Evolutionary conservation across 2,113 vertebrate genomes (phyloP).

Genomic region (Bubo scandiacus): DNA sequence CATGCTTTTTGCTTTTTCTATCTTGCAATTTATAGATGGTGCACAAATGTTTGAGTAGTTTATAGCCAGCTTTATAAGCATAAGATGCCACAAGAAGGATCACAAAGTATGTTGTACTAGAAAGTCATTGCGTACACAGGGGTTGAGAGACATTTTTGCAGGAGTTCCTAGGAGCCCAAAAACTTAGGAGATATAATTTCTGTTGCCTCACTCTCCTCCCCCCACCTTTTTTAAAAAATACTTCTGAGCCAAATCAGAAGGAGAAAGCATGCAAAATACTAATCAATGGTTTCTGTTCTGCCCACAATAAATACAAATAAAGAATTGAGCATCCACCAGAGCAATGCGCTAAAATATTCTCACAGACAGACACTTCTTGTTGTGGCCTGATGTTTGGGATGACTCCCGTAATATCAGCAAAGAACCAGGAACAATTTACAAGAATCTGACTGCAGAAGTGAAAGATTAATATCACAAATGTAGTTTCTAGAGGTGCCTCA

Average conservation of each 20-base stretch:
- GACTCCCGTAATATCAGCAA: neutral
- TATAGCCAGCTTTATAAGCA: neutral
- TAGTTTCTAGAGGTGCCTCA: neutral
- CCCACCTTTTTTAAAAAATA: neutral
- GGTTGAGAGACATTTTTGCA: neutral
- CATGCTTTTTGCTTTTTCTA: neutral
- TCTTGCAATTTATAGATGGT: neutral
- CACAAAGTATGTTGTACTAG: neutral
- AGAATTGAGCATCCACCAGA: neutral
- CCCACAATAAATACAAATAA: neutral
- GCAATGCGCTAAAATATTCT: neutral
- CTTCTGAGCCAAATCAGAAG: neutral
- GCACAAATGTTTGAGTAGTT: neutral
- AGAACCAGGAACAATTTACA: neutral
- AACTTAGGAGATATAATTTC: neutral
- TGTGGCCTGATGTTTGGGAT: neutral
- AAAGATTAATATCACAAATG: neutral
- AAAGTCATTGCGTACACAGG: neutral
- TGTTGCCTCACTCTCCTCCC: neutral
- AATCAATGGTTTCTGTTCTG: neutral
- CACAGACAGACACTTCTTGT: neutral
- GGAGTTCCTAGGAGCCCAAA: neutral
- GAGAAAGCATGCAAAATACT: neutral
- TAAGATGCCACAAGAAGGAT: neutral
- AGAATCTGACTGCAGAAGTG: neutral